Conservation (phyloP, 2,888 invertebrate genomes). For the Coremacera marginata region DNA sequence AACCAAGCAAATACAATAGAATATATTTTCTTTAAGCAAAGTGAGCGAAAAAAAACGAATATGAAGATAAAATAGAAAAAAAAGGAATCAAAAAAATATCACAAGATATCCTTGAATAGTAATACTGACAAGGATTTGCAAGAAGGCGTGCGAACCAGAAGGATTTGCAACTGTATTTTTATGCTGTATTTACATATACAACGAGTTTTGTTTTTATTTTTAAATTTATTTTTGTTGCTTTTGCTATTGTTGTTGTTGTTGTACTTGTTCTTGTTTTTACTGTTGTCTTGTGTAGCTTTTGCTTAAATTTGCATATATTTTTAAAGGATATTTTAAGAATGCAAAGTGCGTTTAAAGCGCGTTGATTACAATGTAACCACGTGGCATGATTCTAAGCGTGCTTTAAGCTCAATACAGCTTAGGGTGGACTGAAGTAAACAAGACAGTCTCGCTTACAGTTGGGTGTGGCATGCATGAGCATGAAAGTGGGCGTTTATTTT, state of each 20-base stretch:
- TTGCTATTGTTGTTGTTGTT: not conserved
- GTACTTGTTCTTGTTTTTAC: not conserved
- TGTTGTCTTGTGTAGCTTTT: not conserved
- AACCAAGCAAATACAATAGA: not conserved
- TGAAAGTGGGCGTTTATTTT: not conserved
- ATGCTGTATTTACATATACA: constrained; percentile 23
- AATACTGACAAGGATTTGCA: not conserved
- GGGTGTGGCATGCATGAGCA: not conserved
- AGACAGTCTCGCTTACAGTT: not conserved
- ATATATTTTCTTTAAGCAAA: constrained; percentile 2
- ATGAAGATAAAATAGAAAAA: not conserved
- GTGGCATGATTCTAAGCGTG: not conserved
- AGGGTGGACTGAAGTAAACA: not conserved
- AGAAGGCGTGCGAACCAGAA: constrained; percentile 3
- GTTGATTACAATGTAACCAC: constrained; percentile 18
- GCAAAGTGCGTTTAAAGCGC: constrained; percentile 22
- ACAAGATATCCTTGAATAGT: constrained; percentile 6
- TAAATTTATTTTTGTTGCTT: not conserved
- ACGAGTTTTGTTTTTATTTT: not conserved
- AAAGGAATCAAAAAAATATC: not conserved
- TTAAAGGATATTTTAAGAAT: constrained; percentile 7
- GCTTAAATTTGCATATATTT: constrained; percentile 18
- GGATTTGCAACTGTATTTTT: constrained; percentile 21
- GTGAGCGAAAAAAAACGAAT: not conserved
- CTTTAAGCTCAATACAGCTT: not conserved